A percentile compares a stretch with the other conserved stretches of the same genome.
phyloP scores from a whole-genome alignment of 2,113 vertebrate species.

The Lamprotornis superbus region DNA sequence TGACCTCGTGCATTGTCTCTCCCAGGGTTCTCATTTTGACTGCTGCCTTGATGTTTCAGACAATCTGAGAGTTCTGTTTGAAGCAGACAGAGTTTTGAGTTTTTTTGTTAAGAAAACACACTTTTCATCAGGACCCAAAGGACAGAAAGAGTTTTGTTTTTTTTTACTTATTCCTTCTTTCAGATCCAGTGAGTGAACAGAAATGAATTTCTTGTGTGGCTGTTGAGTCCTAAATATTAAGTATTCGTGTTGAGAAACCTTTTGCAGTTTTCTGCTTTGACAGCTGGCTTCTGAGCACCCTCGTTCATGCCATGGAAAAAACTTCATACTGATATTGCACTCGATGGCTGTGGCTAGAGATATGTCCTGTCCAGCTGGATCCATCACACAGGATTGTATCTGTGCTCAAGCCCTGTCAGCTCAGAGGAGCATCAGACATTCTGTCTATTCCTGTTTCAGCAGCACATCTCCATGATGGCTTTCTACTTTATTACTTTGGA shows the following conservation, averaged over 20 bases:
- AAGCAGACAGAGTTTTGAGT: slow-evolving; percentile 18
- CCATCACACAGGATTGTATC: not conserved
- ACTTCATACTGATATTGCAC: not conserved
- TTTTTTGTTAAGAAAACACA: not conserved
- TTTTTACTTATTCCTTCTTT: not conserved
- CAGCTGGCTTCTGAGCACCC: not conserved
- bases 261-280: not conserved
- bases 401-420: not conserved
- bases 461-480: not conserved
- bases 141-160: not conserved
- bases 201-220: not conserved
- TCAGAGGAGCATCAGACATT: not conserved
- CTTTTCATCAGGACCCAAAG: slow-evolving; percentile 27
- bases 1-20: not conserved
- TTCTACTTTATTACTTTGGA: not conserved
- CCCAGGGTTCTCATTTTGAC: slow-evolving; percentile 3
- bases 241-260: not conserved
- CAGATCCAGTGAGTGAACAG: not conserved
- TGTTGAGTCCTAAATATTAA: not conserved
- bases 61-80: not conserved
- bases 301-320: not conserved
- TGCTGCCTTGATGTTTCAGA: slow-evolving; percentile 15
- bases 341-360: not conserved
- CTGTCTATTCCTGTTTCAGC: not conserved
- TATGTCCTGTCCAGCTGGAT: not conserved